Base-by-base conservation (phyloP, 2,113 vertebrate species). In the Marcusenius ussheri region DNA sequence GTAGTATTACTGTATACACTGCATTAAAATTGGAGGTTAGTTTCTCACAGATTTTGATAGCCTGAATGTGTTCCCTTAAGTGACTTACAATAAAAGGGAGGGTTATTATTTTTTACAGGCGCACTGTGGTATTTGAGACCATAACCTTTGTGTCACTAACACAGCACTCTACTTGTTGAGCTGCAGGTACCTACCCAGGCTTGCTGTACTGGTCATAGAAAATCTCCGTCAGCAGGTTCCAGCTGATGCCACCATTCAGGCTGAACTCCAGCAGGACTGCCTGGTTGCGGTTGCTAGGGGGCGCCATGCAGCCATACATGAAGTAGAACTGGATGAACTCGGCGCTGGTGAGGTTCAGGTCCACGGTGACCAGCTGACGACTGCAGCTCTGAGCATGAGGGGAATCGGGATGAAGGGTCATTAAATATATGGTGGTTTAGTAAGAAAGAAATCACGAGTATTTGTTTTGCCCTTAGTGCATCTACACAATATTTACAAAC, bases 301-400 rank as follows among this genome's bases (percentile, higher is more conserved):
- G 95, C 93, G 97, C 97, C 94, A 99, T 96, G 92, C 98, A 99
- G 92, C 98, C 98, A 2, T 99, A 99, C 98, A 99, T 99, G 94
- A 99, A 99, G 95, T 99, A 98, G 94, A 99, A 99, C 89, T 99
- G 98, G 93, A 99, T 97, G 93, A 99, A 99, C 93, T 99, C 98
- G 7, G 98, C 98, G 10, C 92, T 97, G 31, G 97, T 99, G 92
- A 99, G 96, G 93, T 99, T 99, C 91, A 99, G 93, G 92, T 99
- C 98, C 95, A 99, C 97, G 0, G 98, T 98, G 87, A 98, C 96
- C 93, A 99, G 93, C 92, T 98, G 96, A 70, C 98, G 97, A 91
- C 97, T 98, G 92, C 98, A 99, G 50, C 97, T 96, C 98, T 99
- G 94, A 87, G 5, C 19, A 83, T 17, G 17, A 11, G 39, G 7